These are phyloP conservation scores for Cataglyphis altisquamis DNA, from an alignment of 2,888 invertebrate genomes.

Conservation along the genomic window DNA sequence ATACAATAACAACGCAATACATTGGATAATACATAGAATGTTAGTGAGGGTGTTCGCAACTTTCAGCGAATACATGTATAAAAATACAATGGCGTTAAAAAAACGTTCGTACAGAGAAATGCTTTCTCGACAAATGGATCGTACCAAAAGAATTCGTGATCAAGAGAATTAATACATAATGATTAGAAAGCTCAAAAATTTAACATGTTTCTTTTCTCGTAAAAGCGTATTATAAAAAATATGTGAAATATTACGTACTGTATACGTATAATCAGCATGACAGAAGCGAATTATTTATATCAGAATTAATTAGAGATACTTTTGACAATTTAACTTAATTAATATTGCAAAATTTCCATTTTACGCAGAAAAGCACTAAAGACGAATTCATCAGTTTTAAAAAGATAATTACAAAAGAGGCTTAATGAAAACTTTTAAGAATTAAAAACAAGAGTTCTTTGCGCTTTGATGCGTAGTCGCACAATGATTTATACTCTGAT, in stretches of 20 bases:
- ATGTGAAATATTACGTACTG: background rate
- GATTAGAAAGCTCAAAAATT: background rate
- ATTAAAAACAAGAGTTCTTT: background rate
- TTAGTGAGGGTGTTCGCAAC: slow-evolving; percentile 3
- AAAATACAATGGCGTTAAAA: slow-evolving; percentile 21
- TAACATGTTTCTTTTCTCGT: background rate
- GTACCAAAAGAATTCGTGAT: background rate
- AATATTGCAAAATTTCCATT: background rate
- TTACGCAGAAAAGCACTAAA: background rate
- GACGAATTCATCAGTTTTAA: background rate
- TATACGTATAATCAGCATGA: background rate
- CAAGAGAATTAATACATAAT: slow-evolving; percentile 6
- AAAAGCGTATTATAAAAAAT: background rate
- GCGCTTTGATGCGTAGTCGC: background rate
- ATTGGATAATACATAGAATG: slow-evolving; percentile 6
- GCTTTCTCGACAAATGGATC: slow-evolving; percentile 42
- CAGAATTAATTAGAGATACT: background rate
- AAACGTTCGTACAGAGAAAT: slow-evolving; percentile 37
- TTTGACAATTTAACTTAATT: background rate
- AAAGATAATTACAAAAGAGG: background rate
- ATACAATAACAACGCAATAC: background rate
- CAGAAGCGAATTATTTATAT: background rate
- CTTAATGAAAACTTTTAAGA: background rate
- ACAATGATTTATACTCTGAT: background rate
- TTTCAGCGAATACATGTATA: slow-evolving; percentile 2